Evolutionary conservation across 1,140 invertebrate genomes (phyloP), one percentile per base, ranked within the genome.

Genomic region (Anastatus disparis): DNA sequence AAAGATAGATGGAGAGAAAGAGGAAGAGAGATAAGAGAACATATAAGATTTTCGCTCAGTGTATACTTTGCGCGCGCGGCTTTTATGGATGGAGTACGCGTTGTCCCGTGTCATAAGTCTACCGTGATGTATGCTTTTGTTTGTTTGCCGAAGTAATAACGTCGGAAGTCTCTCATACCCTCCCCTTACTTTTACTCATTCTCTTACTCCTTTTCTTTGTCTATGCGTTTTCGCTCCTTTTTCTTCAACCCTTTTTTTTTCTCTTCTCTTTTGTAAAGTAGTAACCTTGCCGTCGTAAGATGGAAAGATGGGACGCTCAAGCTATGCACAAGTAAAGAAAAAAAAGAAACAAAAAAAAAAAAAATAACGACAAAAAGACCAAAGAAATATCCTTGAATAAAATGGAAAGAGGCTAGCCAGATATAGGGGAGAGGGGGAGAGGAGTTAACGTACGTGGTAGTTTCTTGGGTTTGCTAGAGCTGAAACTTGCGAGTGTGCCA

Each of bases 91-190:
- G 74, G 67, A 56, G 56, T 68, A 46, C 63, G 53, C 67, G 65
- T 65, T 71, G 70, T 70, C 24, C 61, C 67, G 71, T 71, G 76
- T 80, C 76, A 77, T 78, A 70, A 74, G 74, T 76, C 76, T 70
- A 64, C 70, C 73, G 74, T 80, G 74, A 79, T 78, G 75, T 75
- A 79, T 77, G 71, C 70, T 50, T 75, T 81, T 80, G 77, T 80
- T 82, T 79, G 76, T 79, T 78, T 72, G 62, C 64, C 72, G 55
- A 66, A 77, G 76, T 80, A 79, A 77, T 78, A 78, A 78, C 70
- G 48, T 26, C 50, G 71, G 71, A 64, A 69, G 50, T 64, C 35
- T 58, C 46, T 31, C 15, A 35, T 31, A 13, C n/a, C 44, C 17
- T 35, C 10, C 31, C 31, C 31, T 35, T 10, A 15, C 4, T n/a